phyloP scores from a whole-genome alignment of 2,888 invertebrate genomes.

The Priocnemis perturbator region DNA sequence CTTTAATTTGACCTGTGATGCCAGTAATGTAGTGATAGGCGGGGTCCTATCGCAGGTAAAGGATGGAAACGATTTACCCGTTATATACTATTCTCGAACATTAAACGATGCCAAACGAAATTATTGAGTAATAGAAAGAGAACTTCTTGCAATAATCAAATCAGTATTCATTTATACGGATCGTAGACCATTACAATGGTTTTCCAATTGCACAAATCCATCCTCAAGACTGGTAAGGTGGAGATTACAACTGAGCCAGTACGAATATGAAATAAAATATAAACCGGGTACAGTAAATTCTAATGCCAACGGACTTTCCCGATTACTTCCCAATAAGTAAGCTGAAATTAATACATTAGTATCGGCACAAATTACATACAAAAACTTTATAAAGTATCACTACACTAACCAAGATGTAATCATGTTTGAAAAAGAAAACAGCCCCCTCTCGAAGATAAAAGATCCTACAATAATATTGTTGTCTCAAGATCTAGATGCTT shows the following conservation, averaged over 20 bases:
- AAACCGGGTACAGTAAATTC: constrained; percentile 20
- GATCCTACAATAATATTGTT: constrained; percentile 18
- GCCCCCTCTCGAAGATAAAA: neutral
- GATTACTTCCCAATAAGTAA: neutral
- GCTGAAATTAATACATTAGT: neutral
- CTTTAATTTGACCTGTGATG: no score
- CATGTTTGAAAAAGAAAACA: constrained; percentile 4
- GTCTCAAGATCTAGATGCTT: constrained; percentile 22
- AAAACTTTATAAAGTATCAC: constrained; percentile 20
- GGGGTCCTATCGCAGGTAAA: neutral
- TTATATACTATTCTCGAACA: neutral
- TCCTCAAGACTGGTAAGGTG: constrained; percentile 17
- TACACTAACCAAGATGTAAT: constrained; percentile 19
- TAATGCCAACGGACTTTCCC: constrained; percentile 21
- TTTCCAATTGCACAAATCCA: constrained; percentile 13
- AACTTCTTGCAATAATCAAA: no score
- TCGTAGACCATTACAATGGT: no score
- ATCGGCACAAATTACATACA: neutral
- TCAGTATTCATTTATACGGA: no score
- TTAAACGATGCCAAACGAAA: constrained; percentile 10
- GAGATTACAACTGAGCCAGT: constrained; percentile 22
- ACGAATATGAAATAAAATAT: constrained; percentile 21
- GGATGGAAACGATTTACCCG: constrained; percentile 4
- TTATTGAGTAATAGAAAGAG: neutral
- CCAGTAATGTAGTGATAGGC: no score